Evolutionary conservation across 1,140 invertebrate species (phyloP).

Genomic region (Aporrectodea caliginosa): DNA sequence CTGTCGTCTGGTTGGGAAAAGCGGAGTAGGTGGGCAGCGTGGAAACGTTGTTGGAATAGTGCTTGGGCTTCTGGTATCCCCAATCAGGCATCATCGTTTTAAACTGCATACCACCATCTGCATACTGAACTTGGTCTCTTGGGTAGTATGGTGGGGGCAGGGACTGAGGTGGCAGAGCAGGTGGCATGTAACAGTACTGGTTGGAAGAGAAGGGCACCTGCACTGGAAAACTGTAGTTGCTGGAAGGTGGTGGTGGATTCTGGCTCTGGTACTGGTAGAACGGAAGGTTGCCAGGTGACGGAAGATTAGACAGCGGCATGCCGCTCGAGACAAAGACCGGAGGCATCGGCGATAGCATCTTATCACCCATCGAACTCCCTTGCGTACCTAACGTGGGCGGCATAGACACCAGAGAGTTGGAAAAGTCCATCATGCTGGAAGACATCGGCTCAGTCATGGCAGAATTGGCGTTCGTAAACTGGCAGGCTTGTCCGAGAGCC

Average conservation of each 20-base stretch:
- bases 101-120: neutral
- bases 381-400: neutral
- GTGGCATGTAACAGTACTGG: neutral
- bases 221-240: neutral
- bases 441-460: neutral
- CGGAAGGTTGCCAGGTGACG: neutral
- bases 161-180: neutral
- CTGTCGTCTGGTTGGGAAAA: neutral
- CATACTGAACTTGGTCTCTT: neutral
- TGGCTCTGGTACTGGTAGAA: neutral
- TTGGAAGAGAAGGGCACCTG: neutral
- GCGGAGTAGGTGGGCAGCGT: neutral
- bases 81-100: neutral
- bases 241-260: neutral
- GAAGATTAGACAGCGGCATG: neutral
- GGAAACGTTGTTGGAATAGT: neutral
- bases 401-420: neutral
- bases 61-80: neutral
- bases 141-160: neutral
- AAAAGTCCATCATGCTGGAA: neutral
- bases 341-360: neutral
- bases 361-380: neutral
- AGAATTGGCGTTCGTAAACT: too few species aligned
- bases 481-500: too few species aligned
- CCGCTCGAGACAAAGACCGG: neutral